A percentile compares a stretch with the other conserved stretches of the same genome.
phyloP scores from a whole-genome alignment of 2,888 invertebrate species.

The Aromia moschata region DNA sequence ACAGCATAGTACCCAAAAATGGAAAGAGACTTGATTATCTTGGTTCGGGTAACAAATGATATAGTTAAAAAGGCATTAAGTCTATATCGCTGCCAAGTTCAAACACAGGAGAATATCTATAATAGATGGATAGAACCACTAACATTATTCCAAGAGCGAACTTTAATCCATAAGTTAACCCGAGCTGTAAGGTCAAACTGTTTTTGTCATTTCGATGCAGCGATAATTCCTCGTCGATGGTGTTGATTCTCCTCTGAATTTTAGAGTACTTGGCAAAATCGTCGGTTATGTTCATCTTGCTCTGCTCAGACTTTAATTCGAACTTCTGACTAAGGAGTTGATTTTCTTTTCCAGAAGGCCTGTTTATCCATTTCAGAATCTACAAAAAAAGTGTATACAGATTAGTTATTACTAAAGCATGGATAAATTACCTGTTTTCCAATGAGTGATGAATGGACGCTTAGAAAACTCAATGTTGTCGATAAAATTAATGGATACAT shows the following conservation, averaged over 20 bases:
- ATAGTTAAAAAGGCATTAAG: constrained; percentile 63
- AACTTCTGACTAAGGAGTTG: constrained; percentile 61
- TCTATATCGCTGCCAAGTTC: constrained; percentile 61
- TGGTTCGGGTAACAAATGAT: constrained; percentile 65
- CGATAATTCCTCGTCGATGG: constrained; percentile 64
- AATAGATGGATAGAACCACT: constrained; percentile 59
- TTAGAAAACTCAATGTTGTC: constrained; percentile 63
- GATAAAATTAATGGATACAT: constrained; percentile 58
- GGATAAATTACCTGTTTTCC: constrained; percentile 63
- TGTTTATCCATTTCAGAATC: constrained; percentile 65
- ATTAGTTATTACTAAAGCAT: not conserved
- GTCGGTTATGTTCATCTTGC: constrained; percentile 67
- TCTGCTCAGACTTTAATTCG: constrained; percentile 64
- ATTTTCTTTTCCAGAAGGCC: constrained; percentile 64
- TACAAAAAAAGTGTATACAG: constrained; percentile 53
- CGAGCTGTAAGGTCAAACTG: constrained; percentile 44
- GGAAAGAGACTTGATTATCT: constrained; percentile 65
- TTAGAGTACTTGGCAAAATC: constrained; percentile 70
- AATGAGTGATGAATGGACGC: constrained; percentile 63
- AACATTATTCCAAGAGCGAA: constrained; percentile 57
- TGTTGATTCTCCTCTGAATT: constrained; percentile 68
- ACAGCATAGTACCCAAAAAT: constrained; percentile 66
- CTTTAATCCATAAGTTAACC: constrained; percentile 60
- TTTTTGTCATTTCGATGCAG: constrained; percentile 51
- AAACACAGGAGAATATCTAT: constrained; percentile 63